Conservation (phyloP, 2,113 vertebrate genomes). For the Zeus faber region DNA sequence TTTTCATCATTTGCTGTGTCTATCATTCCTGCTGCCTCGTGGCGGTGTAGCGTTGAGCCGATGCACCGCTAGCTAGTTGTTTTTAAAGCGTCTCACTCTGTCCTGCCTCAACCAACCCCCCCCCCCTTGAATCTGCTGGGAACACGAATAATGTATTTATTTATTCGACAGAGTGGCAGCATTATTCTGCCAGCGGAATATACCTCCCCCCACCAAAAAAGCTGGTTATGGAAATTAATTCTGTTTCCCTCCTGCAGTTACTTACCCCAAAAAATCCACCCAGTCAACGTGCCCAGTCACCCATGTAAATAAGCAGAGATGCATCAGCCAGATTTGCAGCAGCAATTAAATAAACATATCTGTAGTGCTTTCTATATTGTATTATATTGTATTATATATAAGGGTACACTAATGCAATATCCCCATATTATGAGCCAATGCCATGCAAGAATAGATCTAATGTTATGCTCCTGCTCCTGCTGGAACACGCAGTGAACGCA, state of each 20-base stretch:
- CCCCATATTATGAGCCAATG: not conserved
- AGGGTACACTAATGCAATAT: not conserved
- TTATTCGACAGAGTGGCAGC: slow-evolving; percentile 55
- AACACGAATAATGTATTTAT: slow-evolving; percentile 59
- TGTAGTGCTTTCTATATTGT: too few species aligned
- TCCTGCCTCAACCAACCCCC: slow-evolving; percentile 27
- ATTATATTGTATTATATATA: too few species aligned
- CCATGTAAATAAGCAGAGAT: slow-evolving; percentile 26
- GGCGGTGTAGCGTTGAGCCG: slow-evolving; percentile 22
- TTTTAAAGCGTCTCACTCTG: slow-evolving; percentile 41
- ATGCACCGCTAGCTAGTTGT: slow-evolving; percentile 29
- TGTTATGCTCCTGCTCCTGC: not conserved
- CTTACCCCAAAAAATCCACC: slow-evolving; percentile 12
- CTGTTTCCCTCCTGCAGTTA: slow-evolving; percentile 36
- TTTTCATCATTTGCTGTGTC: slow-evolving; percentile 8
- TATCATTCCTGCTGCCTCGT: slow-evolving; percentile 9
- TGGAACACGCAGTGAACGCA: not conserved
- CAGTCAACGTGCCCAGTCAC: slow-evolving; percentile 5
- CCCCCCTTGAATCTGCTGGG: slow-evolving; percentile 55
- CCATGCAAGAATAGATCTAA: not conserved
- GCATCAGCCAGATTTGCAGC: too few species aligned
- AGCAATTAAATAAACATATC: too few species aligned
- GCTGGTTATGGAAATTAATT: slow-evolving; percentile 65
- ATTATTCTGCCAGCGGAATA: slow-evolving; percentile 49
- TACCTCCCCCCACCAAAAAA: not conserved